Evolutionary conservation across 1,140 invertebrate genomes (phyloP), one percentile per base, ranked within the genome.

Genomic region (Heliconius eleuchia): DNA sequence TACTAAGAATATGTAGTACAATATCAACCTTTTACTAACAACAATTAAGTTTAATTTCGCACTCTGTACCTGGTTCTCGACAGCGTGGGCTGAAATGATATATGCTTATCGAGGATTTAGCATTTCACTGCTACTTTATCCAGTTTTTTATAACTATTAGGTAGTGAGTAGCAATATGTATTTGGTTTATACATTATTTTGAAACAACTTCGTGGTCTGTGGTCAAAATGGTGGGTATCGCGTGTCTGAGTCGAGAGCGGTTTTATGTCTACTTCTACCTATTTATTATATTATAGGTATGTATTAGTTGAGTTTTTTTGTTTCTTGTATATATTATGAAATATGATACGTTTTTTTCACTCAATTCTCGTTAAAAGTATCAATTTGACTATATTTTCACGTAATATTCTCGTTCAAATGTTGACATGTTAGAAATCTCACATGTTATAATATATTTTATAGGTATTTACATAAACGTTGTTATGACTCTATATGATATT

Each of bases 51-150:
- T 66, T 66, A 66, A 27, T 66, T 66, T 66, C 27, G 5, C 9
- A 13, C 11, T 66, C 60, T 66, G 13, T 5, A 66, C 23, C 27
- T 11, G 13, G 60, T 16, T 6, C 23, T 23, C 23, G 30, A 66
- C 27, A 66, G 60, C 60, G 60, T 66, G 60, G 60, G 60, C 13
- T 2, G 60, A 66, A 27, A 66, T 66, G 88, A 90, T 84, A 83
- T 88, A 90, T 87, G 89, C 90, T 91, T 93, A 93, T 92, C 88
- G 87, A 85, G 80, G 84, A 89, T 92, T 92, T 88, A 91, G 85
- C 88, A 88, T 92, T 92, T 92, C 89, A 90, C 86, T 83, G 91
- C 90, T 92, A 93, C 92, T 91, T 93, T 90, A 89, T 92, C 89
- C 87, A 92, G 88, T 92, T 93, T 91, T 37, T 91, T 90, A 89